Base-by-base conservation (phyloP, 2,113 vertebrate genomes). In the Poeciliopsis prolifica region DNA sequence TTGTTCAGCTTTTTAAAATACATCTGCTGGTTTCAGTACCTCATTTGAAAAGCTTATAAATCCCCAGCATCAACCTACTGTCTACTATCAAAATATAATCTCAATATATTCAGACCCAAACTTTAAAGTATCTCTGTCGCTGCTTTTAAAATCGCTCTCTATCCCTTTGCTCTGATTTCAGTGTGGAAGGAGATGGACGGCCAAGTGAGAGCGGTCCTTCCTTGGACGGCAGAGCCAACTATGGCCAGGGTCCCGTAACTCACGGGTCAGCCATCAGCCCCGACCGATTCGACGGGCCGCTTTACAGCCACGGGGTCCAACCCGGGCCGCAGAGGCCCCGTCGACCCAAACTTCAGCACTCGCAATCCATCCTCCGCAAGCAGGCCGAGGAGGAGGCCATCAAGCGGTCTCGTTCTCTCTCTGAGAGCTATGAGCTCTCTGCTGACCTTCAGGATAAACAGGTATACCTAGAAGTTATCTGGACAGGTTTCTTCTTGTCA, bases 391-490 rank as follows among this genome's bases (percentile, higher is more conserved):
- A 99, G 71, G 98, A 99, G 79, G 98, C 97, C 84, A 98, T 99
- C 92, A 99, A 99, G 89, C 94, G 98, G 77, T 98, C 98, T 0
- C 92, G 96, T 72, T 99, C 98, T 0, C 96, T 98, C 75, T 99
- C 98, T 0, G 98, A 99, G 94, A 98, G 97, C 95, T 99, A 99
- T 95, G 98, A 99, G 94, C 97, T 99, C 93, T 99, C 98, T 70
- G 96, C 97, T 3, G 98, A 99, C 91, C 95, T 99, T 68, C 98
- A 99, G 91, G 98, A 99, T 90, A 99, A 99, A 91, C 97, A 99
- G 97, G 98, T 99, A 95, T 9, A 62, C 15, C 12, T 28, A n/a
- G 65, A 44, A 24, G 8, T 29, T n/a, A 9, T 26, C 9, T 37
- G 5, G 28, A 35, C n/a, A 5, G 22, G 8, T 58, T 48, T 58